A percentile compares a stretch with the other conserved stretches of the same genome.
These are phyloP conservation scores for Oreochromis mossambicus DNA, from an alignment of 2,797 vertebrate genomes.

Conservation along the genomic window DNA sequence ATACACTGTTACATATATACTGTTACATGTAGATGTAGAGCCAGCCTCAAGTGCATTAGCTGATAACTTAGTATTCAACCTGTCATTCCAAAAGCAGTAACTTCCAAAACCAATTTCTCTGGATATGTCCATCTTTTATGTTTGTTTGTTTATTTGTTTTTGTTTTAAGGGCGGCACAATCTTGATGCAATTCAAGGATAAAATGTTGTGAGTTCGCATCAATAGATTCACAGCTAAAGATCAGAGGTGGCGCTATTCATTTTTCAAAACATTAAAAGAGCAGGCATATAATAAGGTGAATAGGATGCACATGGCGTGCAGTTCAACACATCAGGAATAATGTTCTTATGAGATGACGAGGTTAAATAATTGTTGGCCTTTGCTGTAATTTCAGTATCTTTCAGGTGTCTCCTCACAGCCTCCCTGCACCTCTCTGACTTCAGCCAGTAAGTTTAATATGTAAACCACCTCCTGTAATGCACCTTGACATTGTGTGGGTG, in stretches of 20 bases:
- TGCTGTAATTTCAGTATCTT: not conserved
- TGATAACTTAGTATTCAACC: not conserved
- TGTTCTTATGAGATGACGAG: not conserved
- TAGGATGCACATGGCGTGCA: not conserved
- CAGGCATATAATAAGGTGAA: not conserved
- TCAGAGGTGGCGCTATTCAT: not conserved
- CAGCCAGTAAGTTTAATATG: not conserved
- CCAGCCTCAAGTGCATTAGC: not conserved
- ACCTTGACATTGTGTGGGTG: not conserved
- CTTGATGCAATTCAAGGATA: not conserved
- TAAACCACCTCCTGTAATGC: not conserved
- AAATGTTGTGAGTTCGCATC: not conserved
- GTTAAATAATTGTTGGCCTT: constrained; percentile 9
- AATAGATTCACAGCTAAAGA: not conserved
- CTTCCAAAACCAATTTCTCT: not conserved
- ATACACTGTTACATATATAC: not conserved
- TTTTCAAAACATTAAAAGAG: not conserved
- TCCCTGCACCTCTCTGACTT: not conserved
- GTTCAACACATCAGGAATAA: not conserved
- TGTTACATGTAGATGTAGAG: not conserved
- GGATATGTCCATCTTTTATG: not conserved
- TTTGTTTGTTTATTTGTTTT: not conserved
- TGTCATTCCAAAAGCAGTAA: not conserved
- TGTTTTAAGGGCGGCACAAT: not conserved
- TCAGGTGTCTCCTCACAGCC: not conserved